A percentile compares a stretch with the other conserved stretches of the same genome.
Evolutionary conservation across 92 coral and sea anemone genomes (phyloP).

Genomic region (Phymanthus crucifer): DNA sequence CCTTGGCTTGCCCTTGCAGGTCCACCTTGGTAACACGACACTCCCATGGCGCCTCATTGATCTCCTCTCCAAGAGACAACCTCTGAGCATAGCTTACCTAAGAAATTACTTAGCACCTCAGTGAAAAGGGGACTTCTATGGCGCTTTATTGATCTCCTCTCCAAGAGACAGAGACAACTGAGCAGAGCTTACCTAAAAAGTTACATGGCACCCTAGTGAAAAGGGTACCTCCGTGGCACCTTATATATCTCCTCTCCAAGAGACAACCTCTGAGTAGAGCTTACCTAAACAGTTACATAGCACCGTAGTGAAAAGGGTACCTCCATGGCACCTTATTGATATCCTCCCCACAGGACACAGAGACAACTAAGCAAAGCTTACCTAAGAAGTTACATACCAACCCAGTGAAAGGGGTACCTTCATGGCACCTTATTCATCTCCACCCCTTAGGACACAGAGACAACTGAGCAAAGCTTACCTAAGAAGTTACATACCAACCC

Average conservation of each 20-base stretch:
- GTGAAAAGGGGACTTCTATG: background rate
- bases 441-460: slow-evolving; percentile 93
- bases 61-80: slow-evolving; percentile 93
- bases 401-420: slow-evolving; percentile 79
- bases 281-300: slow-evolving; percentile 78
- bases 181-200: too few species aligned
- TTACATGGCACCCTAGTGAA: slow-evolving; percentile 92
- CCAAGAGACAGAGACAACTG: too few species aligned
- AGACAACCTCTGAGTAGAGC: slow-evolving; percentile 98
- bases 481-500: slow-evolving; percentile 74
- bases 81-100: slow-evolving; percentile 89
- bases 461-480: slow-evolving; percentile 92
- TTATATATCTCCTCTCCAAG: slow-evolving; percentile 85
- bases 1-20: too few species aligned
- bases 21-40: slow-evolving; percentile 86
- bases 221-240: slow-evolving; percentile 80
- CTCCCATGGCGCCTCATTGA: slow-evolving; percentile 89
- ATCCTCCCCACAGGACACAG: background rate
- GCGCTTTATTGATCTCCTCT: background rate
- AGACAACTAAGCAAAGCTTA: too few species aligned
- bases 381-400: too few species aligned
- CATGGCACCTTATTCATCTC: slow-evolving; percentile 82
- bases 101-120: slow-evolving; percentile 76
- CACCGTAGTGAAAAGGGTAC: slow-evolving; percentile 29
- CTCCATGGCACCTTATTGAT: too few species aligned